A percentile compares a stretch with the other conserved stretches of the same genome.
Conservation (phyloP, 2,113 vertebrate species). For the Corynorhinus townsendii region DNA sequence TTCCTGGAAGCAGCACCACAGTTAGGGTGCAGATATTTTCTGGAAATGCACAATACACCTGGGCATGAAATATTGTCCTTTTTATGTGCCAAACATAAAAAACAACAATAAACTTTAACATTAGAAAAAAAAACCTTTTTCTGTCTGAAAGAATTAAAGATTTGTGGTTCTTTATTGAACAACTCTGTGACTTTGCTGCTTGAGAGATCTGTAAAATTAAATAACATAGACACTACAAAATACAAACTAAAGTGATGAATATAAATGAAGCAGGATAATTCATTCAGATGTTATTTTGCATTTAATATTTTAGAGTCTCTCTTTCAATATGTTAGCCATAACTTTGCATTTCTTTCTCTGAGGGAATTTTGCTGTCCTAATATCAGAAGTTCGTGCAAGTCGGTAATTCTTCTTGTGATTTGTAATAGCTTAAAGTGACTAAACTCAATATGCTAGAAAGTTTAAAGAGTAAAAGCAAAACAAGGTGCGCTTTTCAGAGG, state of each 20-base stretch:
- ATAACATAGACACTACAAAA: neutral
- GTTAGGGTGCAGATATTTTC: neutral
- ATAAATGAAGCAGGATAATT: neutral
- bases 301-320: neutral
- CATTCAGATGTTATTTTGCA: neutral
- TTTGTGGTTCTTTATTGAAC: neutral
- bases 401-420: neutral
- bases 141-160: conserved; percentile 2
- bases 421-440: neutral
- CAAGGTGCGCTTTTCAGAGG: neutral
- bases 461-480: neutral
- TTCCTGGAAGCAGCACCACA: neutral
- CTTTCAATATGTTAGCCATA: neutral
- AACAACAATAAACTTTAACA: neutral
- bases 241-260: neutral
- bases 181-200: neutral
- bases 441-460: neutral
- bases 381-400: neutral
- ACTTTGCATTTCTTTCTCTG: neutral
- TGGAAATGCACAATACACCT: conserved; percentile 20
- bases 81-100: conserved; percentile 37
- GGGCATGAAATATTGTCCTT: neutral
- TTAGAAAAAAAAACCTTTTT: neutral
- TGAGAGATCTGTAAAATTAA: neutral
- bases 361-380: neutral